phyloP scores from a whole-genome alignment of 1,140 invertebrate species.

The Leptinotarsa texana region DNA sequence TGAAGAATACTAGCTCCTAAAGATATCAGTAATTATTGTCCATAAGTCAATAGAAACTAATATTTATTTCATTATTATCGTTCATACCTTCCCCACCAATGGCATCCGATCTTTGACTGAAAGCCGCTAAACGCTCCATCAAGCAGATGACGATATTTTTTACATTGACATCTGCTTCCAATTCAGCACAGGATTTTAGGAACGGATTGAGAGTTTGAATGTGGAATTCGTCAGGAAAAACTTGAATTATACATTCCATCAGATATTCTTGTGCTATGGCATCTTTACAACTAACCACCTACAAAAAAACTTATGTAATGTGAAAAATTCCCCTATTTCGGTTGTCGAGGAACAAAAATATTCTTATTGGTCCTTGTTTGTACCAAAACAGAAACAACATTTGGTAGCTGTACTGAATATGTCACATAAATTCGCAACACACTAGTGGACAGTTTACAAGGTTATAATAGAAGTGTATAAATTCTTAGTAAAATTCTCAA shows the following conservation, averaged over 20 bases:
- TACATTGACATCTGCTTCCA: slow-evolving; percentile 94
- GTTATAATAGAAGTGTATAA: too few relatives aligned
- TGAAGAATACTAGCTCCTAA: slow-evolving; percentile 41
- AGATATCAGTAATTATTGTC: slow-evolving; percentile 7
- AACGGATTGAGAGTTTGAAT: slow-evolving; percentile 93
- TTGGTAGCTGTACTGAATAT: too few relatives aligned
- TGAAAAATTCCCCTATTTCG: background rate
- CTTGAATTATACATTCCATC: slow-evolving; percentile 99
- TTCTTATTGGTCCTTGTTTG: too few relatives aligned
- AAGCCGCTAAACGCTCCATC: slow-evolving; percentile 88
- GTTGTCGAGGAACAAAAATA: too few relatives aligned
- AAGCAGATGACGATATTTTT: slow-evolving; percentile 98
- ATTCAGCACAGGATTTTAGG: slow-evolving; percentile 94
- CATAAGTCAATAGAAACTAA: background rate
- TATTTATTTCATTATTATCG: background rate
- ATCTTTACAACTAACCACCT: slow-evolving; percentile 96
- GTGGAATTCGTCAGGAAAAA: slow-evolving; percentile 99
- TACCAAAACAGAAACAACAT: too few relatives aligned
- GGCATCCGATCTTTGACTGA: slow-evolving; percentile 73
- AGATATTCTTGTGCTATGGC: slow-evolving; percentile 99
- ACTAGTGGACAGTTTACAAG: too few relatives aligned
- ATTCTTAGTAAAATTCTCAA: too few relatives aligned
- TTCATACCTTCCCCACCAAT: slow-evolving; percentile 38
- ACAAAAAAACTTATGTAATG: slow-evolving; percentile 13
- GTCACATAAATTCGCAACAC: too few relatives aligned